phyloP scores from a whole-genome alignment of 2,797 vertebrate genomes.

The Chaetophractus vellerosus region DNA sequence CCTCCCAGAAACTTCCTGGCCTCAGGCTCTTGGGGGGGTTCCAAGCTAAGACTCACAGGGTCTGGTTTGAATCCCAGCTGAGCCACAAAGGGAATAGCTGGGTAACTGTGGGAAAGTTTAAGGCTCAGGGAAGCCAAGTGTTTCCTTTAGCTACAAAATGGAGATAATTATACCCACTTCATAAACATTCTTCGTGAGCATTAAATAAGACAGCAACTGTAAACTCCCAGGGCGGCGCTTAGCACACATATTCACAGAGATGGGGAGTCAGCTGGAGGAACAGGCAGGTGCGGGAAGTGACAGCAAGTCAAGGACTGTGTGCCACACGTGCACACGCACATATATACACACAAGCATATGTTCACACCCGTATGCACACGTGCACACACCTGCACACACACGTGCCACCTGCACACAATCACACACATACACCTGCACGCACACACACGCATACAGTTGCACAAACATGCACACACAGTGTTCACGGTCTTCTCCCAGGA shows the following conservation, averaged over 20 bases:
- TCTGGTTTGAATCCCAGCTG: not conserved
- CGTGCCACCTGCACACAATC: no score
- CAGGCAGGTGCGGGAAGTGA: not conserved
- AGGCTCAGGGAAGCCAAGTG: not conserved
- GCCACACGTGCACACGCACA: not conserved
- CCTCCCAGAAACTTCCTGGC: not conserved
- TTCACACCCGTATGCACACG: no score
- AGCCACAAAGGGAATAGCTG: not conserved
- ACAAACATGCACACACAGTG: no score
- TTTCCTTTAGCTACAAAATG: not conserved
- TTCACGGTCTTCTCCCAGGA: not conserved
- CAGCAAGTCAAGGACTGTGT: not conserved
- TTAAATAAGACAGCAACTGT: slow-evolving; percentile 54
- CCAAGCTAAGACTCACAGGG: not conserved
- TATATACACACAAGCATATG: not conserved
- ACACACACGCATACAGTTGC: rapidly evolving
- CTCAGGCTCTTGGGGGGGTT: rapidly evolving
- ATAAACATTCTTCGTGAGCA: slow-evolving; percentile 32
- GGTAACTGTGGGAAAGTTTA: not conserved
- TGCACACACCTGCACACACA: rapidly evolving
- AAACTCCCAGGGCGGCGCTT: not conserved
- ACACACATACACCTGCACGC: not conserved
- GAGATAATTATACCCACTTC: not conserved
- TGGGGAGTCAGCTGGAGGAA: not conserved
- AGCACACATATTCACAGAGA: not conserved